Conservation (phyloP, 2,113 vertebrate genomes). For the Atrichornis clamosus region DNA sequence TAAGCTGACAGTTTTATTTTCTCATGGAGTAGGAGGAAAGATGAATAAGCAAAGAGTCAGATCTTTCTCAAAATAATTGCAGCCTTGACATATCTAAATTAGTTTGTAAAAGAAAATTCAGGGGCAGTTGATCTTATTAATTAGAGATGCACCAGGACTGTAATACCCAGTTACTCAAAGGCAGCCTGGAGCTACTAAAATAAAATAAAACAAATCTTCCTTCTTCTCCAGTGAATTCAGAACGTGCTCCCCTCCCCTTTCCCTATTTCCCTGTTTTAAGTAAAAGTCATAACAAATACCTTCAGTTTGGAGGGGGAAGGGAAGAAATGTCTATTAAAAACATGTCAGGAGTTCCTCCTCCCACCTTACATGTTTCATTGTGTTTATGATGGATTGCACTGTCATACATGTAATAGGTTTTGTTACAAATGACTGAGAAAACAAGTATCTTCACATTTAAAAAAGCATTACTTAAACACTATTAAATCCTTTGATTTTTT, state of each 20-base stretch:
- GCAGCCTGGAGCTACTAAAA: constrained; percentile 67
- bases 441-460: constrained; percentile 49
- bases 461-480: constrained; percentile 52
- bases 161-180: constrained; percentile 65
- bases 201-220: constrained; percentile 63
- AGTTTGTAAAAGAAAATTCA: constrained; percentile 78
- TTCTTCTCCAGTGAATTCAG: constrained; percentile 51
- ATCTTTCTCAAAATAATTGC: constrained; percentile 80
- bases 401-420: neutral
- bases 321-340: constrained; percentile 28
- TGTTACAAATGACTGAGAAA: constrained; percentile 66
- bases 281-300: constrained; percentile 34
- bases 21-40: constrained; percentile 71
- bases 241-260: neutral
- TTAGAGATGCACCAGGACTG: constrained; percentile 69
- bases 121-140: constrained; percentile 79
- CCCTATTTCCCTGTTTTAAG: neutral
- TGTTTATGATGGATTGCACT: constrained; percentile 30
- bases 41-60: constrained; percentile 74
- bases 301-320: constrained; percentile 19
- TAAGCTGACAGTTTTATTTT: constrained; percentile 75
- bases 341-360: constrained; percentile 40
- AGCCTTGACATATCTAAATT: constrained; percentile 77
- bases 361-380: constrained; percentile 26
- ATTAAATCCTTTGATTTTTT: constrained; percentile 16